Evolutionary conservation across 2,888 invertebrate genomes (phyloP), one percentile per base, ranked within the genome.

Genomic region (Athrips mouffetella): DNA sequence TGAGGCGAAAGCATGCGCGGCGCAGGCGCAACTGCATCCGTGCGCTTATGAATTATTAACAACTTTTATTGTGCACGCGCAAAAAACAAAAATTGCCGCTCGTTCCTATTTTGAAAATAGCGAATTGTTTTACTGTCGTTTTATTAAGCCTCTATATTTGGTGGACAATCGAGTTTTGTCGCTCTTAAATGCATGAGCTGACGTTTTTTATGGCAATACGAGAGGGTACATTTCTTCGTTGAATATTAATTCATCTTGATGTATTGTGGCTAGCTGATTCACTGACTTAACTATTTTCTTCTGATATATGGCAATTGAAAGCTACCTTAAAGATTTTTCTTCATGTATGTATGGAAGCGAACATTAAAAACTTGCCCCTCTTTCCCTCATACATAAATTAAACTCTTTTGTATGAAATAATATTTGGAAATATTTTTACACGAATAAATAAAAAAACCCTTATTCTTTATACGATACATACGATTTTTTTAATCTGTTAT

Each of bases 41-140:
- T 65, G 59, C 64, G 55, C 83, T 82, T 85, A 87, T 87, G 85
- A 85, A 87, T 87, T 85, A 87, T 87, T 85, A 72, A 85, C 59
- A 73, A 73, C 74, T 77, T 83, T 83, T 87, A 86, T 86, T 86
- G 86, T 85, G 71, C 66, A 63, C 60, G 59, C 62, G 70, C 72
- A 77, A 82, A 84, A 83, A 83, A 77, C 70, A 71, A 33, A 76
- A 73, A 73, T 65, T 61, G 65, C 62, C 56, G 63, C 60, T 69
- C 70, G 68, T 72, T 75, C 83, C 85, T 86, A 85, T 84, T 85
- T 80, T 61, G 77, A 78, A 80, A 82, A 82, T 83, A 84, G 82
- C 67, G 65, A 70, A 75, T 65, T 71, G 66, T 67, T 79, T 78
- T 81, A 76, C 76, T 75, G 71, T 69, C 63, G 71, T 75, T 80